These are phyloP conservation scores for Miniopterus natalensis DNA, from an alignment of 2,113 vertebrate species.

Conservation along the genomic window DNA sequence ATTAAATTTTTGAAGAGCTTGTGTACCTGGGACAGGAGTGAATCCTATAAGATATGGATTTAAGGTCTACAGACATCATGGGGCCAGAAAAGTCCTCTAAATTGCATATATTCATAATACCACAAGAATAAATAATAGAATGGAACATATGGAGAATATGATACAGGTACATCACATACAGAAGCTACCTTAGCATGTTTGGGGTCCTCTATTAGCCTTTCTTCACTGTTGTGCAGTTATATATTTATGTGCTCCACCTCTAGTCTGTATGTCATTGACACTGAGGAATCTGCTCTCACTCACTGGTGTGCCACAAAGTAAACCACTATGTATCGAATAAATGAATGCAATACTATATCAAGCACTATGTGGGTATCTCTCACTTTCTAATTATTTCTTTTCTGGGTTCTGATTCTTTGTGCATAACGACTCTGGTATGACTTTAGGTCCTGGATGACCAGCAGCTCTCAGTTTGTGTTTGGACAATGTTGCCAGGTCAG, in stretches of 20 bases:
- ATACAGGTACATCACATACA: background rate
- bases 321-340: background rate
- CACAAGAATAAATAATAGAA: background rate
- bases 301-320: background rate
- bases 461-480: background rate
- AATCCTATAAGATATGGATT: background rate
- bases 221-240: background rate
- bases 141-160: rapidly evolving
- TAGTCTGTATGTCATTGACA: background rate
- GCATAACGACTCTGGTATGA: background rate
- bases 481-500: background rate
- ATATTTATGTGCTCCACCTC: background rate
- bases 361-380: background rate
- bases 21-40: background rate
- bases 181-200: background rate
- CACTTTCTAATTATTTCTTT: background rate
- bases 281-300: background rate
- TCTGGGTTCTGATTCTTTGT: background rate
- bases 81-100: background rate
- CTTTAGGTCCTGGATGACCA: background rate
- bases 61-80: background rate
- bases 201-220: background rate
- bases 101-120: background rate
- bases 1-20: background rate
- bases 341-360: background rate